Evolutionary conservation across 2,797 vertebrate species (phyloP).

Genomic region (Gallinago stenura): DNA sequence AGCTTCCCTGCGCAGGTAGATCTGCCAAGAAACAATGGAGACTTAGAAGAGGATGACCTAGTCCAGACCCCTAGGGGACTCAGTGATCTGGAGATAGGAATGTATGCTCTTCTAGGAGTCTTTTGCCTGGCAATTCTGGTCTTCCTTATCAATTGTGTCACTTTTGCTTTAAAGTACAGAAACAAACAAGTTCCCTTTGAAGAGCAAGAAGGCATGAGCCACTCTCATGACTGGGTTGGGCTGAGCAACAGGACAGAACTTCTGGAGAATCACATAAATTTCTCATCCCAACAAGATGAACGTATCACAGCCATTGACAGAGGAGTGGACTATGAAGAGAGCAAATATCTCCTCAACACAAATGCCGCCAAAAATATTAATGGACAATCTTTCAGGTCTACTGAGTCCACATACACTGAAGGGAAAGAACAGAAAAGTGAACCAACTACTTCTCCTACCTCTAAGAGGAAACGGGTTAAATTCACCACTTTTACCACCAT

Average conservation of each 20-base stretch:
- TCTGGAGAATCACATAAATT: conserved; percentile 85
- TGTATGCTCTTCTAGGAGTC: conserved; percentile 93
- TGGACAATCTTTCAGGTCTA: conserved; percentile 79
- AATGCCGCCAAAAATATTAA: conserved; percentile 71
- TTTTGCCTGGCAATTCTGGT: conserved; percentile 95
- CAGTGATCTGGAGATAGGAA: conserved; percentile 93
- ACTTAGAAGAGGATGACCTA: conserved; percentile 79
- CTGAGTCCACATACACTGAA: conserved; percentile 60
- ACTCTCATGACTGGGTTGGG: conserved; percentile 93
- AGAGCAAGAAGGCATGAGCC: conserved; percentile 88
- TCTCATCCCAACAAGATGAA: conserved; percentile 84
- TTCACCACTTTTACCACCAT: conserved; percentile 93
- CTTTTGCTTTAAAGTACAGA: conserved; percentile 89
- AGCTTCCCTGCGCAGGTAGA: conserved; percentile 85
- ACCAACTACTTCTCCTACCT: conserved; percentile 90
- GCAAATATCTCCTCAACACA: conserved; percentile 81
- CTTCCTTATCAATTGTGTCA: conserved; percentile 92
- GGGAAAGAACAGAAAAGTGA: conserved; percentile 78
- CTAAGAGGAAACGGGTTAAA: conserved; percentile 93
- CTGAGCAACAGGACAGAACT: conserved; percentile 90
- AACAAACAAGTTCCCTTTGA: conserved; percentile 88
- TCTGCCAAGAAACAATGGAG: conserved; percentile 70
- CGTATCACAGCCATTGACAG: conserved; percentile 88
- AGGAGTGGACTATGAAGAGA: conserved; percentile 83
- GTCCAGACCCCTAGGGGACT: conserved; percentile 81